Percentiles rank a stretch among this genome's conserved stretches.
Conservation (phyloP, 2,888 invertebrate species). For the Drosophila anceps region DNA sequence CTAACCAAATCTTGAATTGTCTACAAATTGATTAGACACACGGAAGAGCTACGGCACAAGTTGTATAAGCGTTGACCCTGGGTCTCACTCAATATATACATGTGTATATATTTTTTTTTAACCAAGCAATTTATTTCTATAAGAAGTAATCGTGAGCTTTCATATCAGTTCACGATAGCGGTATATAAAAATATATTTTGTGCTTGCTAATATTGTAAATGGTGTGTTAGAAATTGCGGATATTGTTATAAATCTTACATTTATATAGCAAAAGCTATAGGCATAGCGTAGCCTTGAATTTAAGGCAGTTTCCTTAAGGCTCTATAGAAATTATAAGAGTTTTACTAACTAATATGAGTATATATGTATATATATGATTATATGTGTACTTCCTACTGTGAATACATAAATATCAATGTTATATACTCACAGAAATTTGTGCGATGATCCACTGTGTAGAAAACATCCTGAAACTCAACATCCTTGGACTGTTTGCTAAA, state of each 20-base stretch:
- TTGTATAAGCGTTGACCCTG: background rate
- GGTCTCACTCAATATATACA: background rate
- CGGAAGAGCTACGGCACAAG: background rate
- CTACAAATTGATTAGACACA: background rate
- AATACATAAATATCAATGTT: too few relatives aligned
- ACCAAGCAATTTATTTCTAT: background rate
- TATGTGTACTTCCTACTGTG: too few relatives aligned
- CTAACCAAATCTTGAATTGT: background rate
- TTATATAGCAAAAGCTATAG: too few relatives aligned
- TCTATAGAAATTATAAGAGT: too few relatives aligned
- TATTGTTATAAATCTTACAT: background rate
- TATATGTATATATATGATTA: too few relatives aligned
- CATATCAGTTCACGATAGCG: background rate
- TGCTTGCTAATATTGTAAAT: too few relatives aligned
- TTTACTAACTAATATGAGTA: too few relatives aligned
- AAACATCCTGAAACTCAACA: constrained; percentile 85
- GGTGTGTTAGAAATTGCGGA: background rate
- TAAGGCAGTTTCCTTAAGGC: too few relatives aligned
- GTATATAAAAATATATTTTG: too few relatives aligned
- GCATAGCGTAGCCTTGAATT: too few relatives aligned
- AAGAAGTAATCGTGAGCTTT: background rate
- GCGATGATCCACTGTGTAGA: constrained; percentile 82
- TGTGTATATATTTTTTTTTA: background rate
- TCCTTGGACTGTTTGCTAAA: constrained; percentile 79
- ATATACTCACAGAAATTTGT: constrained; percentile 74